Evolutionary conservation across 1,140 invertebrate species (phyloP), one percentile per base, ranked within the genome.

Genomic region (Meloidogyne floridensis): DNA sequence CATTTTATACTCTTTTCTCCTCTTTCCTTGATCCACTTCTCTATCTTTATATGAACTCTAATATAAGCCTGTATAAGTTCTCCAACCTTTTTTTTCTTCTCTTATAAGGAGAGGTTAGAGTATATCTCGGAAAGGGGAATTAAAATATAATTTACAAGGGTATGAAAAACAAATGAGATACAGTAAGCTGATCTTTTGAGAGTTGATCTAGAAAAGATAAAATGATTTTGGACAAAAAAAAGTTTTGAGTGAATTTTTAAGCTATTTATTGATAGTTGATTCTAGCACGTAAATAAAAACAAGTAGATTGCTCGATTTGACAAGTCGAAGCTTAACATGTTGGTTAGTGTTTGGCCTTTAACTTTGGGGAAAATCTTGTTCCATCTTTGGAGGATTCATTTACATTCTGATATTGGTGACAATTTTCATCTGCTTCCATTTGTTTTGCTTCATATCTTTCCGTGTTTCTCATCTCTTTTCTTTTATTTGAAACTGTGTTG

Each of bases 1-100:
- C 70, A 43, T 59, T 69, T 75, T 59, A 8, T 75, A 74, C 71
- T 81, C 65, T 71, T 80, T 77, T 76, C 75, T 82, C 75, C 72
- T 65, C 81, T 72, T 69, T 47, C 78, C 56, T 54, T 77, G 69
- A 77, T 32, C 53, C 77, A 53, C 70, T 65, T 75, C 72, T 76
- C 73, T 81, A 20, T 80, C 56, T 65, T 59, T 59, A 59, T 59
- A 15, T 59, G 15, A 59, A 59, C 56, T 59, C 56, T 59, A 59
- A 59, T 32, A 32, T 59, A 65, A 65, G 59, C 59, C n/a, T 65
- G 59, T 65, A 65, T 70, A 47, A 51, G 43, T 47, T 51, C 18
- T 74, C 72, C 72, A 47, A 54, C 18, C 72, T 74, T n/a, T 65
- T 32, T 32, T 65, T 65, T n/a, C 59, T 65, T 65, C 7, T 65